Base-by-base conservation (phyloP, 2,113 vertebrate genomes). In the Pachypanchax playfairii region DNA sequence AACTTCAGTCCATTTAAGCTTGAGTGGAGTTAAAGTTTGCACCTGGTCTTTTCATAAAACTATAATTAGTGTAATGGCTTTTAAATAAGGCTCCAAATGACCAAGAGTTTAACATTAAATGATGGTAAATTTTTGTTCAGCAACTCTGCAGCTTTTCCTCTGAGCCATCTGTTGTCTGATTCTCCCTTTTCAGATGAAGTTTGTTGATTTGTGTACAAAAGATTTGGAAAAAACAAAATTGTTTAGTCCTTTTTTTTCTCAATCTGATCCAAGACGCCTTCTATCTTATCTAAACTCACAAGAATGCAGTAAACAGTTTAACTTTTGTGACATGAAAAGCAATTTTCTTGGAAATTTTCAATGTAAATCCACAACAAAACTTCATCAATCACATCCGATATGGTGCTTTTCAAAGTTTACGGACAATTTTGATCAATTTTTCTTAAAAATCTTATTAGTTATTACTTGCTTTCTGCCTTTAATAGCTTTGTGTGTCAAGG, bases 1-100 rank as follows among this genome's bases (percentile, higher is more conserved):
- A 59, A 31, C 25, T 47, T 20, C 47, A 47, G 58, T 57, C 54
- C 66, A 66, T 65, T 60, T 17, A 44, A 29, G 71, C 39, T 69
- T 17, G 43, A 67, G 58, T 39, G 29, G 38, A 56, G 71, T 68
- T 50, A 18, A 51, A 64, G 70, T 75, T 78, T 77, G 80, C 81
- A 85, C 75, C 82, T 85, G 82, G 79, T 54, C 62, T n/a, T 8
- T 58, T 79, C 65, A 55, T 87, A 64, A 88, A 85, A 72, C 4
- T n/a, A 28, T 48, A 60, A 61, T 86, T 77, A 78, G 51, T 25
- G 50, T 50, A 73, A 86, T 80, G 47, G 35, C 47, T 84, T 85
- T 82, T 70, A 77, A 88, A 81, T 59, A 52, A 80, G 58, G 54
- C 65, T 55, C 66, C 56, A 62, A 77, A 73, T 17, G 9, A 64